Base-by-base conservation (phyloP, 2,797 vertebrate species). In the Antrozous pallidus region DNA sequence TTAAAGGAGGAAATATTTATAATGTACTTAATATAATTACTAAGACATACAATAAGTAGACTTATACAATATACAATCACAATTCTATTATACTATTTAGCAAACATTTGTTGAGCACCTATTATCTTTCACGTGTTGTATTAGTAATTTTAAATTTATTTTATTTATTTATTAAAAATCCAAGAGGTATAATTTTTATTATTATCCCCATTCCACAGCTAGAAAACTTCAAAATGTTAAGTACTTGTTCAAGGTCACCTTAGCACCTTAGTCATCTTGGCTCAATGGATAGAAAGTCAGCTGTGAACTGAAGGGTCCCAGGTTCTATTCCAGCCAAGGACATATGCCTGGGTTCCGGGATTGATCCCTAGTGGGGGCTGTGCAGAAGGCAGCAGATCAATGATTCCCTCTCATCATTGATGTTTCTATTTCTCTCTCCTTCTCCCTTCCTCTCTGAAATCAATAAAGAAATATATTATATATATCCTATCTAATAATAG, bases 221-320 rank as follows among this genome's bases (percentile, higher is more conserved):
- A 88, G 36, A 75, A 49, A 71, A 75, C 86, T 86, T 36, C 47
- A 67, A 91, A 95, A 83, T 22, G 36, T 75, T 82, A 74, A 58
- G 1, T 75, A 20, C 56, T 74, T 87, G 18, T 18, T 67, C 42
- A 51, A 56, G 31, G 9, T 90, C 89, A 85, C 31, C 12, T 74
- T 73, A 49, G n/a, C n/a, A n/a, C n/a, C n/a, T n/a, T n/a, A n/a
- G n/a, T n/a, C n/a, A n/a, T n/a, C n/a, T n/a, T n/a, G n/a, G n/a
- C n/a, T n/a, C n/a, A n/a, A n/a, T n/a, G n/a, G n/a, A n/a, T n/a
- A n/a, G n/a, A n/a, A n/a, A n/a, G n/a, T n/a, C n/a, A n/a, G n/a
- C n/a, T n/a, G n/a, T n/a, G n/a, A n/a, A n/a, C n/a, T n/a, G n/a
- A n/a, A n/a, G n/a, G n/a, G n/a, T n/a, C n/a, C n/a, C n/a, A n/a